Evolutionary conservation across 2,113 vertebrate genomes (phyloP).

Genomic region (Casuarius casuarius): DNA sequence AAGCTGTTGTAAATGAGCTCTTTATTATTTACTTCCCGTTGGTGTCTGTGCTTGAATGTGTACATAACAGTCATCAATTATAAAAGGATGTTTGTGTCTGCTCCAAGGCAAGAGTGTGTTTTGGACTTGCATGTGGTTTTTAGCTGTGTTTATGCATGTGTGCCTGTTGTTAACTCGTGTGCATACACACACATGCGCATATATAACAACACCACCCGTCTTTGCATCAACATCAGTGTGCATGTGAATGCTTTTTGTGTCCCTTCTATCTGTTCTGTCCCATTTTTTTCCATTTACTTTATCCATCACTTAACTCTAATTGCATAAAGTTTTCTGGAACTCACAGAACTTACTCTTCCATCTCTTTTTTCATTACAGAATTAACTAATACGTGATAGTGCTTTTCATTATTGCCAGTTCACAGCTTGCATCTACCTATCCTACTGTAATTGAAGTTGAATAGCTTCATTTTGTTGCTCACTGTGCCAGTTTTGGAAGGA

Average conservation of each 20-base stretch:
- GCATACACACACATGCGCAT: no score
- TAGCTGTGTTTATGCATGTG: neutral
- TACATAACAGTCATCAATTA: neutral
- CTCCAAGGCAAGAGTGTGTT: neutral
- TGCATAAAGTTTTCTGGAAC: neutral
- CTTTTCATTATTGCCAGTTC: neutral
- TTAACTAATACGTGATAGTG: neutral
- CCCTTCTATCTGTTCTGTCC: neutral
- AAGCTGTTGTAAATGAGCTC: neutral
- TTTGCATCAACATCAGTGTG: neutral
- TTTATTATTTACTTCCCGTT: neutral
- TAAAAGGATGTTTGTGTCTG: slow-evolving; percentile 3
- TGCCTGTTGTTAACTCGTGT: neutral
- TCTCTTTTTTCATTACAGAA: neutral
- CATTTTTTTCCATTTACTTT: neutral
- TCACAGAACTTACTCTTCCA: neutral
- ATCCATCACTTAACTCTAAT: neutral
- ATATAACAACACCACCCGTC: no score
- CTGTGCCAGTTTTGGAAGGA: neutral
- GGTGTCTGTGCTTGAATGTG: neutral
- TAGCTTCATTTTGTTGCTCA: slow-evolving; percentile 2
- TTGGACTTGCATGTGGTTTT: slow-evolving; percentile 31
- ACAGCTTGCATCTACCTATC: neutral
- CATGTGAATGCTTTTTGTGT: neutral
- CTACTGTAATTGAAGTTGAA: neutral